Evolutionary conservation across 2,113 vertebrate genomes (phyloP).

Genomic region (Dascyllus trimaculatus): DNA sequence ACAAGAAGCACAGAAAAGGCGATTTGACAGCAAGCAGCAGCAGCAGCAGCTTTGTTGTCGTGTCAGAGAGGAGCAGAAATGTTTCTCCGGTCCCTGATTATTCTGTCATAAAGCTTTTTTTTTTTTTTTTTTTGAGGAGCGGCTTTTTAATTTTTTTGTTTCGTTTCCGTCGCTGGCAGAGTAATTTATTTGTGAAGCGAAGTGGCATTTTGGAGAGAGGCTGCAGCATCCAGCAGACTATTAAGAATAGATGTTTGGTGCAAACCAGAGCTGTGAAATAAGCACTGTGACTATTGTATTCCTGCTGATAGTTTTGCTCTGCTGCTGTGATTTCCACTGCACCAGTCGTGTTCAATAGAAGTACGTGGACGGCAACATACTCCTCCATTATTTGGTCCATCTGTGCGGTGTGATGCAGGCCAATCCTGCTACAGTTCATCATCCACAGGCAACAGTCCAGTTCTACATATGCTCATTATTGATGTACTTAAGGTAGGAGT

Average conservation of each 20-base stretch:
- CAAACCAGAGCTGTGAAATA: background rate
- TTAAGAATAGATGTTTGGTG: background rate
- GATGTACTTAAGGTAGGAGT: too few relatives aligned
- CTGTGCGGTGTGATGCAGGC: too few relatives aligned
- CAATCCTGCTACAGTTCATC: too few relatives aligned
- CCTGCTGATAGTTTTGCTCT: background rate
- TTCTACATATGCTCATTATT: too few relatives aligned
- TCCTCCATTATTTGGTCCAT: background rate
- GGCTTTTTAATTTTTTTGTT: slow-evolving; percentile 7
- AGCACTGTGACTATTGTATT: background rate
- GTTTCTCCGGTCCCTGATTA: too few relatives aligned
- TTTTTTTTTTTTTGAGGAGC: background rate
- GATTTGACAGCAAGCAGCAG: background rate
- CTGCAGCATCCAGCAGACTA: background rate
- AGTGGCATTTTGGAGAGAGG: background rate
- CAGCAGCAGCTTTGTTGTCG: background rate
- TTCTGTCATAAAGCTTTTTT: too few relatives aligned
- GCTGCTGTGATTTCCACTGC: background rate
- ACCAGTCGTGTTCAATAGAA: background rate
- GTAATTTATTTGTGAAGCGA: background rate
- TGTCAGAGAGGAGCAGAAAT: too few relatives aligned
- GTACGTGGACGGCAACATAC: background rate
- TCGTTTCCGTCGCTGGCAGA: background rate
- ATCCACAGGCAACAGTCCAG: too few relatives aligned
- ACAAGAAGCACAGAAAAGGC: background rate